Base-by-base conservation (phyloP, 2,113 vertebrate genomes). In the Callaeas wilsoni region DNA sequence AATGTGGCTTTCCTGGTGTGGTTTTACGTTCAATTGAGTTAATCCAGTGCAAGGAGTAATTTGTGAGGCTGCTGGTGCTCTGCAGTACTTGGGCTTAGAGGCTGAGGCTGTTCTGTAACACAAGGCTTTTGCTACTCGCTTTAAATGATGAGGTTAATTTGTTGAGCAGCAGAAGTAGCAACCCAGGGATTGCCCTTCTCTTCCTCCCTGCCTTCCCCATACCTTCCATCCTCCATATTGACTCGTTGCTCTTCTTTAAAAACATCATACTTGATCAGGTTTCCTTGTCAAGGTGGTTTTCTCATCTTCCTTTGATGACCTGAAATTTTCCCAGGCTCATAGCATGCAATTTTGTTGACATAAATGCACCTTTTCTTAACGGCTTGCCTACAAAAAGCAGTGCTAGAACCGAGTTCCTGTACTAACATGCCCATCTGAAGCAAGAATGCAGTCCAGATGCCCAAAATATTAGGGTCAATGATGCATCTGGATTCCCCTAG, bases 401-500 rank as follows among this genome's bases (percentile, higher is more conserved):
- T 53, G 76, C 49, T 78, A 90, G 73, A 64, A 13, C 65, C 15
- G n/a, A n/a, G 30, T 49, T 93, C 90, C 62, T 93, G 76, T 78
- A 47, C 89, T 75, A 68, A 90, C 83, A 39, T 93, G 93, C 76
- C 74, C 60, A 33, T 92, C n/a, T 89, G 86, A 89, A 80, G 53
- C 52, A 96, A 78, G 85, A 95, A 92, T 89, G 88, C 75, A 56
- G 65, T 46, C 87, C 88, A 89, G 73, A 81, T 95, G 86, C 90
- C 83, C 94, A 90, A 90, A 95, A 90, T 73, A 57, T 42, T 60
- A 80, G 90, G 83, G 89, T 94, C 84, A 78, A 0, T 3, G 15
- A 56, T 84, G 76, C 73, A 67, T 92, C 65, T 94, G 92, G 94
- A 90, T 95, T 95, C 76, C 80, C 84, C 80, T 81, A 67, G 89